These are phyloP conservation scores for Anolis carolinensis DNA, from an alignment of 2,113 vertebrate species.

Conservation along the genomic window DNA sequence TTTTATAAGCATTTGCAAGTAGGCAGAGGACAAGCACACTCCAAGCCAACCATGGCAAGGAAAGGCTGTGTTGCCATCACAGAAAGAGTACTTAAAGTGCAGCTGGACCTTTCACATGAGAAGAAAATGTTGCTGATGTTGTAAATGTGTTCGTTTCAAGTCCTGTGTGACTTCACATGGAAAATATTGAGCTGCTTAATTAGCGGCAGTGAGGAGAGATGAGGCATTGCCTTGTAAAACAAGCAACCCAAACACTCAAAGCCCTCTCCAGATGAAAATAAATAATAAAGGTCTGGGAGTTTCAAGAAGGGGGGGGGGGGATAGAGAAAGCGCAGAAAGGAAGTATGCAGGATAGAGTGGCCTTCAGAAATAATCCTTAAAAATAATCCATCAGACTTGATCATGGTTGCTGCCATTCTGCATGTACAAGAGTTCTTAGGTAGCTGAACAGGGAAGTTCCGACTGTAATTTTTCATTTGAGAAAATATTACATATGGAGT, in stretches of 20 bases:
- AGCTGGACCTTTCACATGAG: conserved; percentile 72
- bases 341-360: conserved; percentile 43
- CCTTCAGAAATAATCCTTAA: conserved; percentile 42
- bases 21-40: conserved; percentile 60
- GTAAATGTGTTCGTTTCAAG: conserved; percentile 71
- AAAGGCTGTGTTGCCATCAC: conserved; percentile 62
- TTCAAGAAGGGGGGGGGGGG: conserved; percentile 34
- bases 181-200: conserved; percentile 72
- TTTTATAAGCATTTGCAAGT: conserved; percentile 67
- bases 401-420: neutral
- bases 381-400: neutral
- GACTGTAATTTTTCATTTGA: neutral
- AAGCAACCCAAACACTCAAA: conserved; percentile 58
- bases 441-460: neutral
- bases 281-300: conserved; percentile 45
- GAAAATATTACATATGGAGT: neutral
- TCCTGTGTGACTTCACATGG: conserved; percentile 71
- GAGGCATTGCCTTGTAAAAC: conserved; percentile 70
- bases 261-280: conserved; percentile 48
- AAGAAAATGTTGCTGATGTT: conserved; percentile 67
- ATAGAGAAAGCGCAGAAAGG: conserved; percentile 42
- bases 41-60: conserved; percentile 60
- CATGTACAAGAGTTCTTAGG: neutral
- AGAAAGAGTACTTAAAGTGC: conserved; percentile 65
- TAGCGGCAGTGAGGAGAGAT: conserved; percentile 67